Evolutionary conservation across 2,797 vertebrate genomes (phyloP).

Genomic region (Agapornis canus): DNA sequence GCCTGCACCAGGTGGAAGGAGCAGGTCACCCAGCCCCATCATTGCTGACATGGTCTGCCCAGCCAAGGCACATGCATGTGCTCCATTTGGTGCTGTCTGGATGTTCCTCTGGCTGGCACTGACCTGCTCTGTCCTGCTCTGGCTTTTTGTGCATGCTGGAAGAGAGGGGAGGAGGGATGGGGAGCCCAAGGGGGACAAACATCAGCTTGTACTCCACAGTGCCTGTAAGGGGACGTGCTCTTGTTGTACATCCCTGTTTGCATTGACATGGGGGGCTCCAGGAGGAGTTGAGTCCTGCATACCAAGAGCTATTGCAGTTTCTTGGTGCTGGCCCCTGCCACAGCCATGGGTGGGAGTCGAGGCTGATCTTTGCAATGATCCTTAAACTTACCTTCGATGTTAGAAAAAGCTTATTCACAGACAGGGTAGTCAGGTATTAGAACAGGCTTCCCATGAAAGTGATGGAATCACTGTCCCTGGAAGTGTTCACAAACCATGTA

Average conservation of each 20-base stretch:
- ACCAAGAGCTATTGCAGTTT: neutral
- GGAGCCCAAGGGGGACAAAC: neutral
- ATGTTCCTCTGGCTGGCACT: neutral
- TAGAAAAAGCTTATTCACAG: neutral
- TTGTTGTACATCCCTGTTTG: neutral
- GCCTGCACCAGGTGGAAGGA: neutral
- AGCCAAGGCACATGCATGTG: fast-evolving
- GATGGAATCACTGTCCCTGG: neutral
- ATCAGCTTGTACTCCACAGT: fast-evolving
- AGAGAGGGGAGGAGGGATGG: neutral
- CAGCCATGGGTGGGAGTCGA: neutral
- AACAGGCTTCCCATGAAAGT: neutral
- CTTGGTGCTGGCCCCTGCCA: fast-evolving
- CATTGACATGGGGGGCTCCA: neutral
- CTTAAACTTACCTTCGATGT: neutral
- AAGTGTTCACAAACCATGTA: neutral
- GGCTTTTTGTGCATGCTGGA: neutral
- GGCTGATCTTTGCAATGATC: neutral
- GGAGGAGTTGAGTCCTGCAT: neutral
- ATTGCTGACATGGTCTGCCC: neutral
- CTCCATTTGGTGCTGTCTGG: neutral
- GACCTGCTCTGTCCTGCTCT: neutral
- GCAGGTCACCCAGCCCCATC: neutral
- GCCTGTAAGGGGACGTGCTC: neutral
- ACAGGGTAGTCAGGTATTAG: neutral